These are phyloP conservation scores for Xenopus petersii DNA, from an alignment of 2,797 vertebrate genomes.

Conservation along the genomic window DNA sequence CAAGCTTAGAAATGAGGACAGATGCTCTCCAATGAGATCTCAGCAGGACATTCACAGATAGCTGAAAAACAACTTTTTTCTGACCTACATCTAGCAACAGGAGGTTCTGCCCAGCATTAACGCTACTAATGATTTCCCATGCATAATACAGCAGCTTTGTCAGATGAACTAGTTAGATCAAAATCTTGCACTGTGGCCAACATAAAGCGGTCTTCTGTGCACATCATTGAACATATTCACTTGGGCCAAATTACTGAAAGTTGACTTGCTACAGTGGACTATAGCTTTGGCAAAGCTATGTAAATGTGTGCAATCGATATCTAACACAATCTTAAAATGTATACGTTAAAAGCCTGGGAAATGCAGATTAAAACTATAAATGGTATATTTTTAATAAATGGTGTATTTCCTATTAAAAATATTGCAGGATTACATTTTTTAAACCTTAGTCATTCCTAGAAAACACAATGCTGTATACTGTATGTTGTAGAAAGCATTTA, in stretches of 20 bases:
- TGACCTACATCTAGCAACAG: constrained; percentile 21
- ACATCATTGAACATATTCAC: background rate
- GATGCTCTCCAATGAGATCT: constrained; percentile 6
- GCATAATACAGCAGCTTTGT: constrained; percentile 15
- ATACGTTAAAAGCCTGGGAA: no score
- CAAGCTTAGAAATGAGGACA: constrained; percentile 9
- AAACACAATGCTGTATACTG: no score
- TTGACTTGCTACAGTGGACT: background rate
- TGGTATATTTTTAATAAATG: no score
- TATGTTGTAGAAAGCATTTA: no score
- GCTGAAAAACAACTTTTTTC: constrained; percentile 21
- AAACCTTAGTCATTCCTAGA: no score
- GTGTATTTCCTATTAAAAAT: no score
- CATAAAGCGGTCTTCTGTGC: background rate
- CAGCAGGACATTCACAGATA: constrained; percentile 11
- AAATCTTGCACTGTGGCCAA: background rate
- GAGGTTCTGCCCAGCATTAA: constrained; percentile 13
- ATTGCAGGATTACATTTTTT: no score
- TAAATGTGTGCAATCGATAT: no score
- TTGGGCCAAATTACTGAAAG: background rate
- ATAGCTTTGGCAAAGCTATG: background rate
- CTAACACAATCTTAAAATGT: no score
- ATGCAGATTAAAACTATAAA: no score
- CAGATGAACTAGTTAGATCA: background rate
- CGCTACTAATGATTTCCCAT: constrained; percentile 16